Evolutionary conservation across 2,888 invertebrate genomes (phyloP), one percentile per base, ranked within the genome.

Genomic region (Drosophila infuscata): DNA sequence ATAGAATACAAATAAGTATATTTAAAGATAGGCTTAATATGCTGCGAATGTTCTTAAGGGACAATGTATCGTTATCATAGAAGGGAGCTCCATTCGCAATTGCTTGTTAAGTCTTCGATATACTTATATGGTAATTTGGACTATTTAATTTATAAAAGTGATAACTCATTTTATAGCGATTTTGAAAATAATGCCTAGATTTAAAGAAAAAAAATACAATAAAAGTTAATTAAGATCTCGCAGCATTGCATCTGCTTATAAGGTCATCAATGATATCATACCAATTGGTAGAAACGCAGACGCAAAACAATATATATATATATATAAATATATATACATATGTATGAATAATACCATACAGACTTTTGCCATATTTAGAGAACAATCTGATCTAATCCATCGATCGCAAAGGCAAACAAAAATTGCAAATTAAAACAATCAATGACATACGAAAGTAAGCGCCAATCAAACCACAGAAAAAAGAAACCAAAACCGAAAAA

Each of bases 301-400:
- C 12, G 33, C 32, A 46, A 32, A 41, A 38, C 25, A 32, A 56
- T 25, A 8, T 15, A 15, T 46, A 7, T 3, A 5, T 11, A 12
- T 20, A n/a, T 46, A 20, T 20, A 20, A 0, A 12, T 3, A 20
- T 20, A 20, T 20, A 41, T 41, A 43, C n/a, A 43, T 20, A 20
- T 43, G n/a, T 43, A n/a, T 43, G 6, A 6, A 6, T 43, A 20
- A n/a, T 43, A 20, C 7, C 25, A 46, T 46, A 46, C 4, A 36
- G 29, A 60, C 41, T 29, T 25, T 4, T 30, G 59, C 73, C 68
- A 62, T 67, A 67, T 74, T 53, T 41, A 62, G 65, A 35, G 35
- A 32, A 25, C 60, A 46, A 68, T 59, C 74, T 68, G 74, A 74
- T 73, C 74, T 59, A 74, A 74, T 68, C 67, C 60, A 54, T 29